Evolutionary conservation across 2,888 invertebrate genomes (phyloP), one percentile per base, ranked within the genome.

Genomic region (Noctua janthina): DNA sequence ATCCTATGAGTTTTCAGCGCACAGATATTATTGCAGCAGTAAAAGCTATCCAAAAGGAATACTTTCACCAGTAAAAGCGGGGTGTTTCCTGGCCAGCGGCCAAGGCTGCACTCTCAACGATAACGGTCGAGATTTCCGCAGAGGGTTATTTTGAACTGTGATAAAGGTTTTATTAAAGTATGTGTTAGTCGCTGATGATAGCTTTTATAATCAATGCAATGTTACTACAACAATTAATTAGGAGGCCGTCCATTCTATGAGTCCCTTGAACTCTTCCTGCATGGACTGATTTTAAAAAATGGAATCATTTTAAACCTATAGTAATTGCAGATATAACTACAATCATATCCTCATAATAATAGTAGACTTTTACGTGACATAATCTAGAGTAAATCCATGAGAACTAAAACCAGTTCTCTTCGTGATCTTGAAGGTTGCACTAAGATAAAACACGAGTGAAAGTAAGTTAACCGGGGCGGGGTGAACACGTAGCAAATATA

Each of bases 391-490:
- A 81, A 81, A 91, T 82, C 87, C 87, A 88, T 85, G 87, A 89
- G 88, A 89, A 84, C 79, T 66, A 74, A 91, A 93, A 93, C 93
- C 90, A 87, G 93, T 92, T 93, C 84, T 85, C 85, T 83, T 88
- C 86, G 88, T 88, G 90, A 91, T 91, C 84, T 87, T 89, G 92
- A 92, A 93, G 92, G 91, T 90, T 93, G 89, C 84, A 81, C 84
- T 74, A 78, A 90, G 91, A 93, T 92, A 93, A 90, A 90, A 82
- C 81, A 82, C 89, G 79, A 92, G 93, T 93, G 94, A 93, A 93
- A 94, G 94, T 93, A 84, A 89, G 86, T 81, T 82, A 85, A 90
- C 88, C 87, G 82, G 87, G 80, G 84, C 89, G 76, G 83, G 73
- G 79, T 80, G 78, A 81, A 87, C 86, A 84, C 82, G 88, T 79